phyloP scores from a whole-genome alignment of 1,140 invertebrate species.

The Onthophagus taurus region DNA sequence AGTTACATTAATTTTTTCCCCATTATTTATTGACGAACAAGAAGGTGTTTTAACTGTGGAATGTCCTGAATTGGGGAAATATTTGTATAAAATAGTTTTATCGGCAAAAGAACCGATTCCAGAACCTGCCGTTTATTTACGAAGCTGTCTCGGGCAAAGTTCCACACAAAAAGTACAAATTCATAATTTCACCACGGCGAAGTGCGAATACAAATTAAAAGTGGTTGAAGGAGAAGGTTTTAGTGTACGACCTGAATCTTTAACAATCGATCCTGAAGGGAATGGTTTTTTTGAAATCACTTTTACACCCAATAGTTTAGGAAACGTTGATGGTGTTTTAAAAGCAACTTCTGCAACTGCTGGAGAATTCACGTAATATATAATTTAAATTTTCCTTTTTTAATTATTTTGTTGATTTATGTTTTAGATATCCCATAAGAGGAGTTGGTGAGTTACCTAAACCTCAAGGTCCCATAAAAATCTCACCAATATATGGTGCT shows the following conservation, averaged over 20 bases:
- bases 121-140: slow-evolving; percentile 18
- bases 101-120: slow-evolving; percentile 15
- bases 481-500: slow-evolving; percentile 12
- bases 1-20: slow-evolving; percentile 18
- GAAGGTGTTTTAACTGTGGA: slow-evolving; percentile 15
- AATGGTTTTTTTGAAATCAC: slow-evolving; percentile 14
- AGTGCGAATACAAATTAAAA: not conserved
- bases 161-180: slow-evolving; percentile 5
- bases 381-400: not conserved
- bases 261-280: slow-evolving; percentile 5
- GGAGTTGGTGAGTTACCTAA: slow-evolving; percentile 21
- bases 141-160: slow-evolving; percentile 17
- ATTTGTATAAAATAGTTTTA: slow-evolving; percentile 18
- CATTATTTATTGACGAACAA: slow-evolving; percentile 12
- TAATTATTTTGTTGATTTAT: slow-evolving; percentile 6
- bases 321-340: slow-evolving; percentile 16
- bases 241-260: not conserved
- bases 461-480: slow-evolving; percentile 24
- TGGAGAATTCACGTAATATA: slow-evolving; percentile 24
- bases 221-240: not conserved
- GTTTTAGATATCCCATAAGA: slow-evolving; percentile 24
- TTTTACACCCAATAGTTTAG: slow-evolving; percentile 23
- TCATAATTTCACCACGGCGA: not conserved
- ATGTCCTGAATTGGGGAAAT: slow-evolving; percentile 23
- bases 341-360: slow-evolving; percentile 18